Evolutionary conservation across 2,888 invertebrate genomes (phyloP), one percentile per base, ranked within the genome.

Genomic region (Axea sp.): DNA sequence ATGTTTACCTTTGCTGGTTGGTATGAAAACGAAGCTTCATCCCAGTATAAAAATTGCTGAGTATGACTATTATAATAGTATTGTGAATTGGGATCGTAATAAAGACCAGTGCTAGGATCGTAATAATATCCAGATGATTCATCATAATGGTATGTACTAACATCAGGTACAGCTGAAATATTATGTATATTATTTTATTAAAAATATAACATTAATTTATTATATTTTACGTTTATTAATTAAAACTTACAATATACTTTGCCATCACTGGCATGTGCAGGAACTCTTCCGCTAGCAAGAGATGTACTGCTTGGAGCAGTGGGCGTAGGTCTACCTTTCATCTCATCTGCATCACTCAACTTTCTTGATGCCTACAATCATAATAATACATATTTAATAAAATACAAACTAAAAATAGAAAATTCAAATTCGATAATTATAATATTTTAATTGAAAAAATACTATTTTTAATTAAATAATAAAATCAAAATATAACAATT

Each of bases 91-190:
- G 97, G 93, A 89, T 99, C 99, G 86, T 98, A 99, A 88, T 99
- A 99, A 8, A 99, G 90, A 0, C 96, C 96, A 0, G 99, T 98
- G 0, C 91, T 89, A 0, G 96, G 93, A 87, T 99, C 99, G 86
- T 97, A 98, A 84, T 98, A 98, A 86, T 97, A 99, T 0, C 99
- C 98, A 1, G 97, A 97, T 0, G 94, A 92, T 84, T 96, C 96
- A 86, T 99, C 99, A 83, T 95, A 98, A 83, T 96, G 94, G 86
- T 97, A 99, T 26, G 94, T 93, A 45, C 94, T 92, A 5, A 95
- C 93, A 90, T 99, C 98, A 2, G 99, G 99, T 7, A 93, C 89
- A 30, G 92, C 90, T 90, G 77, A 15, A 86, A 85, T 43, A 3
- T 2, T n/a, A 17, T n/a, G 8, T 5, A 35, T 17, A 7, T 15